Evolutionary conservation across 2,797 vertebrate species (phyloP).

Genomic region (Thunnus albacares): DNA sequence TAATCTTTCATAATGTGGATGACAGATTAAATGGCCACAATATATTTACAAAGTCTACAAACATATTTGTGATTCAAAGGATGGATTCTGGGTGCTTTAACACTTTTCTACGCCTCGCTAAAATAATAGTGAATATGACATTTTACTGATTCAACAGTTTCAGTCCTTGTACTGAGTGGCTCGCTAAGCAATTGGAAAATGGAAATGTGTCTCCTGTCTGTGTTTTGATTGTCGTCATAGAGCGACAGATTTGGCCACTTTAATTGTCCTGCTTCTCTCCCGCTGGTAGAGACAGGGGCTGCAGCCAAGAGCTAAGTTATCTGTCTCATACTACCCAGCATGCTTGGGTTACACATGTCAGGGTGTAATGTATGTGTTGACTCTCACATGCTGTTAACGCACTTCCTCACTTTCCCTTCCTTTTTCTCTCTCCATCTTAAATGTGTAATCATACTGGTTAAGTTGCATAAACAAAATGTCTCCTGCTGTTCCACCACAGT

Average conservation of each 20-base stretch:
- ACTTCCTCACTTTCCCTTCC: not conserved
- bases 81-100: not conserved
- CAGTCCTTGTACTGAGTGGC: not conserved
- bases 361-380: slow-evolving; percentile 41
- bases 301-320: slow-evolving; percentile 3
- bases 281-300: not conserved
- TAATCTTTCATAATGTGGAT: not conserved
- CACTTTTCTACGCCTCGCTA: not conserved
- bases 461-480: slow-evolving; percentile 15
- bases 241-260: slow-evolving; percentile 22
- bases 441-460: slow-evolving; percentile 41
- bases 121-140: not conserved
- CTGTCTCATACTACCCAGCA: slow-evolving; percentile 12
- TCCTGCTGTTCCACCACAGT: slow-evolving; percentile 20
- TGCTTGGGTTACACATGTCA: slow-evolving; percentile 14
- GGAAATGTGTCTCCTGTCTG: slow-evolving; percentile 16
- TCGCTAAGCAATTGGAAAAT: slow-evolving; percentile 10
- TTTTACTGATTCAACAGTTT: slow-evolving; percentile 15
- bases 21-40: not conserved
- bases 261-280: slow-evolving; percentile 22
- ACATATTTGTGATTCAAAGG: no score
- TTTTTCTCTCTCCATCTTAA: slow-evolving; percentile 12
- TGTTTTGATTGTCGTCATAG: slow-evolving; percentile 23
- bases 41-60: not conserved
- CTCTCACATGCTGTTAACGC: slow-evolving; percentile 34